phyloP scores from a whole-genome alignment of 2,888 invertebrate species.

The Zhuqinia jingwanae region DNA sequence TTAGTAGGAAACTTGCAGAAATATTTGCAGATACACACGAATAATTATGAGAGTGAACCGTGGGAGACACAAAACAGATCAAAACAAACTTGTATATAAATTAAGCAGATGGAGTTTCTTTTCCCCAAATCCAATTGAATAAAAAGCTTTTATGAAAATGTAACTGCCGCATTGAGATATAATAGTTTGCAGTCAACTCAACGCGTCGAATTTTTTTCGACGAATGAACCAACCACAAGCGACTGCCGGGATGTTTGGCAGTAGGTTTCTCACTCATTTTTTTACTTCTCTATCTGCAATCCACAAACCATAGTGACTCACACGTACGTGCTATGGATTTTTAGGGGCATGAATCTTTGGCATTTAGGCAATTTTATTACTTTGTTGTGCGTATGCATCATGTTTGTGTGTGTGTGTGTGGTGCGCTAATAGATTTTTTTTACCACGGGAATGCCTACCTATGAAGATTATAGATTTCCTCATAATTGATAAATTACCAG shows the following conservation, averaged over 20 bases:
- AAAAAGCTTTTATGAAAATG: background rate
- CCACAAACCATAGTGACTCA: background rate
- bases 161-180: constrained; percentile 2
- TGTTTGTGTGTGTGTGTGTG: background rate
- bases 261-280: background rate
- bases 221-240: background rate
- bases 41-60: background rate
- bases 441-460: background rate
- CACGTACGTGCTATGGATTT: background rate
- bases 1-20: background rate
- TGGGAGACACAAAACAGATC: background rate
- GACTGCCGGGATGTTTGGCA: constrained; percentile 19
- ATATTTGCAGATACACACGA: background rate
- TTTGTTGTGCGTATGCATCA: constrained; percentile 21
- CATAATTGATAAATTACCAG: constrained; percentile 42
- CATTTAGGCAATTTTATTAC: constrained; percentile 38
- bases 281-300: background rate
- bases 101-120: background rate
- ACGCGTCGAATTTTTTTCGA: background rate
- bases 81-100: background rate
- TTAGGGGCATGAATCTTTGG: constrained; percentile 21
- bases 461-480: constrained; percentile 12
- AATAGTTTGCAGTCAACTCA: background rate
- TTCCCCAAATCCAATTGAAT: background rate
- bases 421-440: background rate